These are phyloP conservation scores for Tragelaphus buxtoni DNA, from an alignment of 2,113 vertebrate species.

Conservation along the genomic window DNA sequence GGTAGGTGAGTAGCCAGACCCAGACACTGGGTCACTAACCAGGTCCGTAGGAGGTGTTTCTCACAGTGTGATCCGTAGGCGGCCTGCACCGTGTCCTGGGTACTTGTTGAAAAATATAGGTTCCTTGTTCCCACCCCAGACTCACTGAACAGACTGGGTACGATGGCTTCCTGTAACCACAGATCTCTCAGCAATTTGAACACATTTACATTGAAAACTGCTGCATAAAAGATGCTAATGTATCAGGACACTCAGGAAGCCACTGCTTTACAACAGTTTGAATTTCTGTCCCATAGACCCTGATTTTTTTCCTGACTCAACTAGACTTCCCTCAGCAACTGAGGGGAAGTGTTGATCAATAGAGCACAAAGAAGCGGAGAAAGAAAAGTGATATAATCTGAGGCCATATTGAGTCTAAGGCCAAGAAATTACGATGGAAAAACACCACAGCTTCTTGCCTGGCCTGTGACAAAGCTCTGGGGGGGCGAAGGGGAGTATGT, in stretches of 20 bases:
- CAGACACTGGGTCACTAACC: neutral
- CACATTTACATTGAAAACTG: neutral
- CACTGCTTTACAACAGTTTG: neutral
- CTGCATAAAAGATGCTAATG: neutral
- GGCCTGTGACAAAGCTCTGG: neutral
- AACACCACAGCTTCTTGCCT: constrained; percentile 40
- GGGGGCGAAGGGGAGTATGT: neutral
- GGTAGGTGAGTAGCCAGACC: neutral
- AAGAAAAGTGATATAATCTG: constrained; percentile 38
- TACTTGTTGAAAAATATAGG: neutral
- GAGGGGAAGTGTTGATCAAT: neutral
- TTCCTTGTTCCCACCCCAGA: neutral
- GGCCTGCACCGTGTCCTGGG: neutral
- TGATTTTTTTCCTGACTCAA: constrained; percentile 1
- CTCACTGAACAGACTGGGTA: neutral
- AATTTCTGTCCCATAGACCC: neutral
- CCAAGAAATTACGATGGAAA: constrained; percentile 34
- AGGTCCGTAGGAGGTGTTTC: neutral
- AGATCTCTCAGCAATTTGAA: neutral
- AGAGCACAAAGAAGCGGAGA: constrained; percentile 56
- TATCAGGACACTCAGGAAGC: neutral
- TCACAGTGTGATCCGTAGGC: neutral
- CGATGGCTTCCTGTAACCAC: neutral
- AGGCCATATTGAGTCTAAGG: neutral
- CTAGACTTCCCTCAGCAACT: neutral